A percentile compares a stretch with the other conserved stretches of the same genome.
These are phyloP conservation scores for Phrynosoma blainvillii DNA, from an alignment of 2,113 vertebrate species.

Conservation along the genomic window DNA sequence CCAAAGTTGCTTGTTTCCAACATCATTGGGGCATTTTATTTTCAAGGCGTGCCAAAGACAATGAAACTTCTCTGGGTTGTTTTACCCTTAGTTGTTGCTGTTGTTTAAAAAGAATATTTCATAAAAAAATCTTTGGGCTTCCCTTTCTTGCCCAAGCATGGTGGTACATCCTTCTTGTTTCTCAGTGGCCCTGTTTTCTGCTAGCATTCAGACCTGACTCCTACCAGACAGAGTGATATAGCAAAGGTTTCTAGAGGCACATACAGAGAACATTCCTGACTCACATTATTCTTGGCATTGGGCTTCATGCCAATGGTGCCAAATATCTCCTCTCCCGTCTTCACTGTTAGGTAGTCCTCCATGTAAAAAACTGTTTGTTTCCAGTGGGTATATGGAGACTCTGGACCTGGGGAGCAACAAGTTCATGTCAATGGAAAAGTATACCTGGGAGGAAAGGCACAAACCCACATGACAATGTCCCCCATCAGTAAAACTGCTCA, in stretches of 20 bases:
- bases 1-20: not conserved
- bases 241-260: too few relatives aligned
- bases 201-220: too few relatives aligned
- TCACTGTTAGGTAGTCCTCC: conserved; percentile 94
- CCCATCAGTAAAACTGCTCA: not conserved
- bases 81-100: not conserved
- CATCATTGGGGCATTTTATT: too few relatives aligned
- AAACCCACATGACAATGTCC: not conserved
- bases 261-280: conserved; percentile 16
- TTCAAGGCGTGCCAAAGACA: not conserved
- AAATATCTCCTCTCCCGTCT: conserved; percentile 92
- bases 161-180: not conserved
- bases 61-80: not conserved
- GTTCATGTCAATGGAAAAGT: fast-evolving
- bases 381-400: conserved; percentile 96
- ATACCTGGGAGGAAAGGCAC: not conserved
- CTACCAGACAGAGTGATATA: not conserved
- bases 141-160: too few relatives aligned
- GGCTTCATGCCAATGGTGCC: conserved; percentile 94
- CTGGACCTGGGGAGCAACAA: conserved; percentile 77
- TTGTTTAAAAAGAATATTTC: not conserved
- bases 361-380: conserved; percentile 95
- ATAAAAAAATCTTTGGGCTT: not conserved
- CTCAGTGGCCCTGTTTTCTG: not conserved
- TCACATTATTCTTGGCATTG: conserved; percentile 93